Conservation (phyloP, 2,797 vertebrate genomes). For the Huso huso region DNA sequence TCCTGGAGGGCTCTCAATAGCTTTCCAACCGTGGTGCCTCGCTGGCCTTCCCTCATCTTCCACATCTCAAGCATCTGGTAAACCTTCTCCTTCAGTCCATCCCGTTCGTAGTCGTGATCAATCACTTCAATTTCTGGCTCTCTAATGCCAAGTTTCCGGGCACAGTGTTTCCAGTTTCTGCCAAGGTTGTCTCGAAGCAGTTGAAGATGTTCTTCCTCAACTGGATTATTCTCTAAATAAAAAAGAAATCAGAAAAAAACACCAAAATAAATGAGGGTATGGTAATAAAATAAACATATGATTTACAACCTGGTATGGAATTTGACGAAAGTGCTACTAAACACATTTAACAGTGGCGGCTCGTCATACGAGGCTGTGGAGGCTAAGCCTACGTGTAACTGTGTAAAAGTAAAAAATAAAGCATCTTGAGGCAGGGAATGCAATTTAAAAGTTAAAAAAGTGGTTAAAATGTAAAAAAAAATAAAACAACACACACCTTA, state of each 20-base stretch:
- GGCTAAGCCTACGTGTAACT: too few relatives aligned
- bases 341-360: too few relatives aligned
- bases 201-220: conserved; percentile 69
- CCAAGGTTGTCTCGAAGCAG: conserved; percentile 74
- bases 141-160: conserved; percentile 70
- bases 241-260: conserved; percentile 3
- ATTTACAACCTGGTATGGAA: too few relatives aligned
- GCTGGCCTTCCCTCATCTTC: conserved; percentile 78
- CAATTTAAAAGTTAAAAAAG: too few relatives aligned
- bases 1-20: conserved; percentile 67
- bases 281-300: too few relatives aligned
- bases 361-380: too few relatives aligned
- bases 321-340: background rate
- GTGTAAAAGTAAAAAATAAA: too few relatives aligned
- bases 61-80: conserved; percentile 85
- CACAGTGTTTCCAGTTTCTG: conserved; percentile 75
- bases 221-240: conserved; percentile 39
- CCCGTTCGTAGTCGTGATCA: conserved; percentile 73
- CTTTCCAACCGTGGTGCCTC: conserved; percentile 76
- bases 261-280: background rate
- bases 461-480: too few relatives aligned
- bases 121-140: conserved; percentile 79
- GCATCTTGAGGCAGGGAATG: too few relatives aligned
- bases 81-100: conserved; percentile 87
- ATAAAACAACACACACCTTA: too few relatives aligned